phyloP scores from a whole-genome alignment of 92 coral and sea anemone species.

The Epizoanthus scotinus region DNA sequence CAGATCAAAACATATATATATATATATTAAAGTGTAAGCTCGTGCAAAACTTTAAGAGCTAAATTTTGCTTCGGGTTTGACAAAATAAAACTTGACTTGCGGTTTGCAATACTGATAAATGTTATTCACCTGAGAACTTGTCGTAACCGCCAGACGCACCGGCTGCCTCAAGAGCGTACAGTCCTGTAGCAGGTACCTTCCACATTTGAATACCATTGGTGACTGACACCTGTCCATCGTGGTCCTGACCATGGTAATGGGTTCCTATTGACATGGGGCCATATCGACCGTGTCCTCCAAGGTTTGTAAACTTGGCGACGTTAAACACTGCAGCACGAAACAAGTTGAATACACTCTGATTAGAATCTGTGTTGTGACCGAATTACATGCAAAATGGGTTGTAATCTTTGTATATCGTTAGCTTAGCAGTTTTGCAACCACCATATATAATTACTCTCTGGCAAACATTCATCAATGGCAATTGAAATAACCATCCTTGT shows the following conservation, averaged over 20 bases:
- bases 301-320: slow-evolving; percentile 81
- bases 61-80: too few relatives aligned
- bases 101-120: too few relatives aligned
- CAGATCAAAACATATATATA: too few relatives aligned
- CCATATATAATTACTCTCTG: too few relatives aligned
- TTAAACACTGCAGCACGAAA: slow-evolving; percentile 56
- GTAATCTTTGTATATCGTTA: too few relatives aligned
- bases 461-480: too few relatives aligned
- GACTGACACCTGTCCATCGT: slow-evolving; percentile 81
- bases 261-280: slow-evolving; percentile 75
- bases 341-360: background rate
- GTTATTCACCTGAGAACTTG: slow-evolving; percentile 74
- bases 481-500: too few relatives aligned
- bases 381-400: background rate
- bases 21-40: too few relatives aligned
- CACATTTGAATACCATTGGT: slow-evolving; percentile 84
- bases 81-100: background rate
- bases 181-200: slow-evolving; percentile 90
- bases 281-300: slow-evolving; percentile 76
- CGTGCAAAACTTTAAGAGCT: too few relatives aligned
- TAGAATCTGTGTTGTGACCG: background rate
- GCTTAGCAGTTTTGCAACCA: too few relatives aligned
- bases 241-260: slow-evolving; percentile 77
- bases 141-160: slow-evolving; percentile 91
- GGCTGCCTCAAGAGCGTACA: slow-evolving; percentile 83